Percentiles rank a stretch among this genome's conserved stretches.
phyloP scores from a whole-genome alignment of 2,797 vertebrate species.

The Novumbra hubbsi region DNA sequence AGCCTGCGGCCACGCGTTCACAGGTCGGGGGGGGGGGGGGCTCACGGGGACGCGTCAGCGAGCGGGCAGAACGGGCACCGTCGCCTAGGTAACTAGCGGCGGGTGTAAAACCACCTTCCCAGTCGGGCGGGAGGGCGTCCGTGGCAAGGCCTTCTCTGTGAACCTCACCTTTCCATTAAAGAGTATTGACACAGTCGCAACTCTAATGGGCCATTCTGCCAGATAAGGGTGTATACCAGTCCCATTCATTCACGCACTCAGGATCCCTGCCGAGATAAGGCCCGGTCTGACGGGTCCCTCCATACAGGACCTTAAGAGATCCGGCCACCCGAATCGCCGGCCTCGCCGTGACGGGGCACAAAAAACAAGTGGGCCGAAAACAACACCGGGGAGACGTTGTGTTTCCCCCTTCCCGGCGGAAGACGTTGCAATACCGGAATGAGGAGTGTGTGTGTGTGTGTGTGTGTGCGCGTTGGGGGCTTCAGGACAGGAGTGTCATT shows the following conservation, averaged over 20 bases:
- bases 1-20: neutral
- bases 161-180: neutral
- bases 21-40: neutral
- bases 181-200: neutral
- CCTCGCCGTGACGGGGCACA: neutral
- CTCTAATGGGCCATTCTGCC: neutral
- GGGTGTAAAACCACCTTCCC: neutral
- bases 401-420: neutral
- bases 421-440: neutral
- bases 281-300: neutral
- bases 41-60: neutral
- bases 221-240: neutral
- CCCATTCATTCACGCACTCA: neutral
- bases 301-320: neutral
- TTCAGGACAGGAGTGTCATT: neutral
- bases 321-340: neutral
- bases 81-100: neutral
- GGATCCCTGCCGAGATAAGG: neutral
- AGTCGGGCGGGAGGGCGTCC: neutral
- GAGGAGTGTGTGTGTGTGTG: slow-evolving; percentile 1
- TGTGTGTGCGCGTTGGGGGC: neutral
- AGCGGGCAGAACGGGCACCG: neutral
- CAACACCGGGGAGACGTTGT: neutral
- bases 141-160: neutral
- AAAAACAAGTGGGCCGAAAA: neutral